Evolutionary conservation across 2,888 invertebrate species (phyloP).

Genomic region (Lamellibrachia columna): DNA sequence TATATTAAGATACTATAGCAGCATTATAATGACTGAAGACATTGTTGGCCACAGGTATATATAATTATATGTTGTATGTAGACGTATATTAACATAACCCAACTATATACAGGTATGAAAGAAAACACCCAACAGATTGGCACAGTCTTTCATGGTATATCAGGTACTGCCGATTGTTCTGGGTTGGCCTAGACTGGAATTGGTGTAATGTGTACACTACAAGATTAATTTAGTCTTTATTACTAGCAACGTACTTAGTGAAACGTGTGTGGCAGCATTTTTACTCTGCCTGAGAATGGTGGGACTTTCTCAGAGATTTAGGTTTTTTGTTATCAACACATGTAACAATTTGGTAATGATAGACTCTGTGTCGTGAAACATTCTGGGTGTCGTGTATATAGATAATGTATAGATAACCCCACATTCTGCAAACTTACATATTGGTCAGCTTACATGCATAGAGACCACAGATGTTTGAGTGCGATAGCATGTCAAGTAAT

Average conservation of each 20-base stretch:
- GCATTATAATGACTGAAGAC: background rate
- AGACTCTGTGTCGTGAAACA: background rate
- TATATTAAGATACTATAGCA: background rate
- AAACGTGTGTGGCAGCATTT: background rate
- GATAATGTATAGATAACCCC: background rate
- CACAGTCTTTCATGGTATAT: background rate
- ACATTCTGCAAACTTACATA: background rate
- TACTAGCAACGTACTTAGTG: too few species aligned
- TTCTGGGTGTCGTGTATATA: background rate
- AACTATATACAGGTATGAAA: background rate
- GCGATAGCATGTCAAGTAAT: too few species aligned
- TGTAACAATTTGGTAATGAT: background rate
- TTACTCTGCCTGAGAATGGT: background rate
- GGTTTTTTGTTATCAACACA: background rate
- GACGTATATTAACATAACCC: background rate
- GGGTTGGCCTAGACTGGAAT: background rate
- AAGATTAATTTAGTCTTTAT: background rate
- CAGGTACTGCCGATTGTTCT: background rate
- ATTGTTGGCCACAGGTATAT: background rate
- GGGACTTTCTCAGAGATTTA: background rate
- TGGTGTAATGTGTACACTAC: background rate
- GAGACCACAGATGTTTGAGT: background rate
- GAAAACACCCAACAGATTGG: background rate
- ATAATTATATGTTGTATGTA: background rate
- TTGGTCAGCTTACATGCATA: background rate